Percentiles rank a stretch among this genome's conserved stretches.
Conservation (phyloP, 2,797 vertebrate genomes). For the Pseudomugil tenellus region DNA sequence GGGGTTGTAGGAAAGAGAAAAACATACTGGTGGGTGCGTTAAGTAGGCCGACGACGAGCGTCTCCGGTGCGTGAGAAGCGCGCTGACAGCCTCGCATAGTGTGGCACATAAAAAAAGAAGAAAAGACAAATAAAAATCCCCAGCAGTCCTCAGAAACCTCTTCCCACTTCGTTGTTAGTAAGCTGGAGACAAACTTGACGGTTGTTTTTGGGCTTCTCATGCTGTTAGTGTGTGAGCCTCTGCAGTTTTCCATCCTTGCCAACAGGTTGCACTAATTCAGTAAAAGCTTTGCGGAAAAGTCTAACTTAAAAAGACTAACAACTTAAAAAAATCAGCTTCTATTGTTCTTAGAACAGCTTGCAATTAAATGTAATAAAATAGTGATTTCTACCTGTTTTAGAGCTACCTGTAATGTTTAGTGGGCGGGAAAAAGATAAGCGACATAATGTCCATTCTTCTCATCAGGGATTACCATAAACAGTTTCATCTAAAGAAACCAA, state of each 20-base stretch:
- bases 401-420: neutral
- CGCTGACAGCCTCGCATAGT: slow-evolving; percentile 20
- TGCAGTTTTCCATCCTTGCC: slow-evolving; percentile 69
- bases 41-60: slow-evolving; percentile 51
- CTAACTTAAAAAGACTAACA: slow-evolving; percentile 10
- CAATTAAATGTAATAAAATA: neutral
- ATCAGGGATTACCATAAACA: neutral
- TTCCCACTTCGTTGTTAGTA: neutral
- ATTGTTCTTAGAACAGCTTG: neutral
- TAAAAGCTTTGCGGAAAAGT: slow-evolving; percentile 22
- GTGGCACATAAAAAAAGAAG: neutral
- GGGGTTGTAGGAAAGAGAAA: neutral
- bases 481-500: neutral
- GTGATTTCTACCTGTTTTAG: too few species aligned
- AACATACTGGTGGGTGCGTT: slow-evolving; percentile 20
- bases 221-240: slow-evolving; percentile 30
- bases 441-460: neutral
- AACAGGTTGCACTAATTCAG: slow-evolving; percentile 81
- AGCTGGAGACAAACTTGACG: slow-evolving; percentile 23
- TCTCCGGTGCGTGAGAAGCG: slow-evolving; percentile 16
- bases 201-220: slow-evolving; percentile 7
- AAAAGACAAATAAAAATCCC: too few species aligned
- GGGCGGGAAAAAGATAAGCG: too few species aligned
- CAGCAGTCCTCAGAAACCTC: neutral
- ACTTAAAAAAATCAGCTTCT: slow-evolving; percentile 35